These are phyloP conservation scores for Poicephalus gulielmi DNA, from an alignment of 2,113 vertebrate genomes.

Conservation along the genomic window DNA sequence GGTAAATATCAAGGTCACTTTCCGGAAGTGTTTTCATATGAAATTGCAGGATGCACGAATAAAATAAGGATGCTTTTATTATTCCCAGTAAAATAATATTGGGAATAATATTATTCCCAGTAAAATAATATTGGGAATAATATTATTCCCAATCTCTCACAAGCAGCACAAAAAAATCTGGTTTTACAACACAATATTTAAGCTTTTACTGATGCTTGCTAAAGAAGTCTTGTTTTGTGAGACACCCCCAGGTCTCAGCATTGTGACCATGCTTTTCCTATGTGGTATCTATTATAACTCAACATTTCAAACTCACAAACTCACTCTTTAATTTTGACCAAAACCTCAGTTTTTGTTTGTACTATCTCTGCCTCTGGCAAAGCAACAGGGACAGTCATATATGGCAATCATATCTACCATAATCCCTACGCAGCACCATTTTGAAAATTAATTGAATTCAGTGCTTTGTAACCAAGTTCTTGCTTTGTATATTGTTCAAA, in stretches of 20 bases:
- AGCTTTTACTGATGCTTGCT: not conserved
- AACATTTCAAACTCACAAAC: not conserved
- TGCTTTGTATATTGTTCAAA: not conserved
- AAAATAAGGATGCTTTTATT: not conserved
- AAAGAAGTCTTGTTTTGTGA: not conserved
- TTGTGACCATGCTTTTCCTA: not conserved
- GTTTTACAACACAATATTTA: not conserved
- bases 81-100: not conserved
- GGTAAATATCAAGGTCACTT: not conserved
- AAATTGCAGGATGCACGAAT: not conserved
- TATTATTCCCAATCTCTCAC: not conserved
- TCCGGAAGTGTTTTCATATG: not conserved
- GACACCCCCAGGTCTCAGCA: not conserved
- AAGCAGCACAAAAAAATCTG: not conserved
- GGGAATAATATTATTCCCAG: not conserved
- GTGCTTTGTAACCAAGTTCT: not conserved
- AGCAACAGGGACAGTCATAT: not conserved
- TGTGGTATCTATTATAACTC: not conserved
- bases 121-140: no score
- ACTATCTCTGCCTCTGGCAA: not conserved
- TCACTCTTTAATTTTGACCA: not conserved
- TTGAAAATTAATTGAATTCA: not conserved
- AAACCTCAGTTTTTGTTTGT: not conserved
- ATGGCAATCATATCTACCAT: fast-evolving
- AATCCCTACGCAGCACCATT: not conserved